phyloP scores from a whole-genome alignment of 2,113 vertebrate species.

The Terrapene triunguis region DNA sequence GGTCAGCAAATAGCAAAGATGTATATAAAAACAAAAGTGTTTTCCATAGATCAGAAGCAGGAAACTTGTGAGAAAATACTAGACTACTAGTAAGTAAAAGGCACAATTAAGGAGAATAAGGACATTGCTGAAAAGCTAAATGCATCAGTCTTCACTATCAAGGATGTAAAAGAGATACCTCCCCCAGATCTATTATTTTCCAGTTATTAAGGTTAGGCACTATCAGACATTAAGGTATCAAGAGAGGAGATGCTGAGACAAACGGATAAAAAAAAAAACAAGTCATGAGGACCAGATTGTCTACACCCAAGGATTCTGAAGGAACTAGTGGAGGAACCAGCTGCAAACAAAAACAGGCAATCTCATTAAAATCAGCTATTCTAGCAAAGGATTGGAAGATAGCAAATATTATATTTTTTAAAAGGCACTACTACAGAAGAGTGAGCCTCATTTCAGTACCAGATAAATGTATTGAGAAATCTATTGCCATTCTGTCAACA shows the following conservation, averaged over 20 bases:
- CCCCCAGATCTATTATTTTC: background rate
- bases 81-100: background rate
- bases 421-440: background rate
- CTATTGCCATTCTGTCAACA: background rate
- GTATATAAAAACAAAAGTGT: conserved; percentile 10
- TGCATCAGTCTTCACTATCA: background rate
- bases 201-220: background rate
- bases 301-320: background rate
- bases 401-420: background rate
- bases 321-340: background rate
- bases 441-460: background rate
- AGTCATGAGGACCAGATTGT: background rate
- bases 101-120: background rate
- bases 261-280: background rate
- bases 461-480: background rate
- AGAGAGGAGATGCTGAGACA: background rate
- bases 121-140: background rate
- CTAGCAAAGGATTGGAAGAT: background rate
- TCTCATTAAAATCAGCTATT: background rate
- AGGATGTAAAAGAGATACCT: background rate
- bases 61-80: background rate
- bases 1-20: conserved; percentile 2
- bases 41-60: background rate
- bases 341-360: background rate
- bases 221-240: background rate